Conservation (phyloP, 2,113 vertebrate genomes). For the Heliornis fulica region DNA sequence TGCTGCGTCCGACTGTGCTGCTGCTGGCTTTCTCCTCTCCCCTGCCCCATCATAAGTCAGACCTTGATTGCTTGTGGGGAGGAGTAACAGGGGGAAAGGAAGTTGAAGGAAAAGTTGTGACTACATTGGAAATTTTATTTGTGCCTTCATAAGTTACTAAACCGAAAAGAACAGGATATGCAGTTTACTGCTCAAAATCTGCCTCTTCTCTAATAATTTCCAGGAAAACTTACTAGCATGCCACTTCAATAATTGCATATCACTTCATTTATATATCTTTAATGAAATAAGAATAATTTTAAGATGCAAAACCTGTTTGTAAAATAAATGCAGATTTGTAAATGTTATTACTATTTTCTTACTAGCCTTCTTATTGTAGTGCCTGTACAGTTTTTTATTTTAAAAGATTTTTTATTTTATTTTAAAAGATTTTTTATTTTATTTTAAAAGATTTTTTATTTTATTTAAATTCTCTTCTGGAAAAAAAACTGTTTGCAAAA, state of each 20-base stretch:
- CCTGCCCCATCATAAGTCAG: background rate
- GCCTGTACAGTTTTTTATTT: background rate
- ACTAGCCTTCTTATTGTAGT: background rate
- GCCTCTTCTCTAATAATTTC: background rate
- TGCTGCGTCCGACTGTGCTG: fast-evolving
- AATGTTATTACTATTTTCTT: background rate
- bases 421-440: background rate
- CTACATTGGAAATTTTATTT: background rate
- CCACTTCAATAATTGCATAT: background rate
- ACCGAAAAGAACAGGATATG: background rate
- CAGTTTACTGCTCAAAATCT: background rate
- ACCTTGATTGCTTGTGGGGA: fast-evolving
- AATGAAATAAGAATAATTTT: background rate
- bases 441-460: background rate
- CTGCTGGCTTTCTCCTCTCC: background rate
- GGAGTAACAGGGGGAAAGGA: background rate
- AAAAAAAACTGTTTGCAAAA: background rate
- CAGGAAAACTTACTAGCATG: background rate
- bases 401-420: background rate
- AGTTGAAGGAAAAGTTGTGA: background rate
- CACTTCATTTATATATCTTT: background rate
- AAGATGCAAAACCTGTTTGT: background rate
- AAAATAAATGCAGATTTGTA: background rate
- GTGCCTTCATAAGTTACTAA: background rate
- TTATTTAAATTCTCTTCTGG: no score